Base-by-base conservation (phyloP, 2,797 vertebrate species). In the Esox masquinongy region DNA sequence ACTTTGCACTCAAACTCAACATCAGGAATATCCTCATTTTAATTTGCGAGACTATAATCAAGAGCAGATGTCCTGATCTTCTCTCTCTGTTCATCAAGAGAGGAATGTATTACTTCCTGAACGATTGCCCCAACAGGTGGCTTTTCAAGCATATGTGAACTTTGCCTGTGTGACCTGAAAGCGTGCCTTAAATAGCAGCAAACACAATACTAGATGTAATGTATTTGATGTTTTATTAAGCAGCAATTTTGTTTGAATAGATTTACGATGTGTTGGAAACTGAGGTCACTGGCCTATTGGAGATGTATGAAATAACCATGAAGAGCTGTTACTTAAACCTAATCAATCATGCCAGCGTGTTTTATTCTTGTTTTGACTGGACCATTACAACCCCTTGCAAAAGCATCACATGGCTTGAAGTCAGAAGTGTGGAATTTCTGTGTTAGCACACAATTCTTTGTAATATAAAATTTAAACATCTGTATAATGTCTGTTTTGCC, bases 221-320 rank as follows among this genome's bases (percentile, higher is more conserved):
- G 70, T 84, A 80, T 86, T 85, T 85, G 72, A 85, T 80, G 85
- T 78, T 83, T 91, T 89, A 91, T 90, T 85, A 90, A 87, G 87
- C 90, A 89, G 76, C 87, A 85, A 82, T 93, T 90, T 90, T 88
- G 87, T 85, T 90, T 77, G 92, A 91, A 81, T 87, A 83, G 92
- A 94, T 94, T 94, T 93, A 94, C 90, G 91, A 92, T 69, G 93
- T 94, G 93, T 87, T 82, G 69, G 83, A 77, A 74, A 83, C 83
- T 90, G 89, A 91, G 92, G 92, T 94, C 92, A 91, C 84, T 80
- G 83, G 84, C 89, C 85, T 88, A 77, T 90, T 87, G 80, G 87
- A 93, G 93, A 93, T 94, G 93, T 94, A 94, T 94, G 92, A 92
- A 92, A 93, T 91, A 84, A 85, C 90, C 85, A 84, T 79, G 85